Evolutionary conservation across 1,140 invertebrate species (phyloP).

Genomic region (Tyrophagus putrescentiae): DNA sequence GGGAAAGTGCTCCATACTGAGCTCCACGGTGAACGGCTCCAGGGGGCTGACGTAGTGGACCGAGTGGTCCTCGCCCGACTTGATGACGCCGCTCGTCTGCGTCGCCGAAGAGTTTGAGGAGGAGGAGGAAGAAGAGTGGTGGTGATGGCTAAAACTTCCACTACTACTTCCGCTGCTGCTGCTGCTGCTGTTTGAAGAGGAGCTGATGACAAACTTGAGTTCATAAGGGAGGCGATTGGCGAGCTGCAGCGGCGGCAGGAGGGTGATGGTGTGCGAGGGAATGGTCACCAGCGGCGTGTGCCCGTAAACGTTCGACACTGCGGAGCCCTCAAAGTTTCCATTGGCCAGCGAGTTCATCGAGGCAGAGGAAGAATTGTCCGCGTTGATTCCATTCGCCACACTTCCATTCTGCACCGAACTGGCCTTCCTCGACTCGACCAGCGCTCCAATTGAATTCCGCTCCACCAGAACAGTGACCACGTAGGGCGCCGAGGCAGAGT

Average conservation of each 20-base stretch:
- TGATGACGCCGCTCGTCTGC: not conserved
- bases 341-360: too few species aligned
- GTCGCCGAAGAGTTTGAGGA: not conserved
- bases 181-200: not conserved
- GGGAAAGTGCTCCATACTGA: constrained; percentile 67
- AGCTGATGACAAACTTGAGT: constrained; percentile 31
- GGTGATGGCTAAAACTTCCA: not conserved
- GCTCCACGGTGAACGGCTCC: constrained; percentile 49
- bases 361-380: too few species aligned
- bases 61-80: constrained; percentile 9
- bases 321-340: too few species aligned
- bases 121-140: too few species aligned
- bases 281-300: constrained; percentile 3
- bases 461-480: constrained; percentile 63
- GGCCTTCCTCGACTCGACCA: not conserved
- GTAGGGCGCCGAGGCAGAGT: constrained; percentile 25
- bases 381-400: too few species aligned
- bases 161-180: too few species aligned
- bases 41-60: constrained; percentile 44
- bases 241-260: constrained; percentile 65
- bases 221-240: constrained; percentile 45
- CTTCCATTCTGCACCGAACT: too few species aligned
- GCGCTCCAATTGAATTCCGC: constrained; percentile 54
- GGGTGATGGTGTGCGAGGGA: constrained; percentile 54
- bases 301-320: not conserved